A percentile compares a stretch with the other conserved stretches of the same genome.
These are phyloP conservation scores for Scopus umbretta DNA, from an alignment of 2,113 vertebrate species.

Conservation along the genomic window DNA sequence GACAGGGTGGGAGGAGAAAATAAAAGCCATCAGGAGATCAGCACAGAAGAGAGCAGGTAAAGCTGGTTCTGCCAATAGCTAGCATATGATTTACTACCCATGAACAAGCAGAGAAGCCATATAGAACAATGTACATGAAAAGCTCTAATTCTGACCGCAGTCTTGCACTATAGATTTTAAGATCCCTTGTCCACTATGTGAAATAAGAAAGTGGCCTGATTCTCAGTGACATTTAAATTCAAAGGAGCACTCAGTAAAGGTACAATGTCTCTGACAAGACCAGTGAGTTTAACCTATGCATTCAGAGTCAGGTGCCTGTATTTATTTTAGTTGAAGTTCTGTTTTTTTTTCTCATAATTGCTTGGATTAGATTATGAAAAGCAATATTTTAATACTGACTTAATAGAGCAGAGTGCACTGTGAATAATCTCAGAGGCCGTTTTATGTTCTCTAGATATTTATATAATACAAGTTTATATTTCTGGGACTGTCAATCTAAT, in stretches of 20 bases:
- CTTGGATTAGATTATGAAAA: slow-evolving; percentile 27
- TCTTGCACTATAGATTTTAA: neutral
- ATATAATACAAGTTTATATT: neutral
- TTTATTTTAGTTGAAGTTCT: neutral
- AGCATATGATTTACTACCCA: neutral
- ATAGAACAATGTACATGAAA: neutral
- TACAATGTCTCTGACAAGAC: neutral
- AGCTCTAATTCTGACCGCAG: neutral
- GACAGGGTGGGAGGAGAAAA: neutral
- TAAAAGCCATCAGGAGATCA: neutral
- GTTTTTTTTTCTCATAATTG: neutral
- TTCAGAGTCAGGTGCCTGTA: neutral
- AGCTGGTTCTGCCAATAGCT: neutral
- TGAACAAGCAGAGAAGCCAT: neutral
- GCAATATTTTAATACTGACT: neutral
- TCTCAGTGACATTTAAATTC: neutral
- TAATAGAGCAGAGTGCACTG: neutral
- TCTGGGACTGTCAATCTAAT: neutral
- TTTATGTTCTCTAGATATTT: slow-evolving; percentile 18
- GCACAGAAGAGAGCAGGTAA: neutral
- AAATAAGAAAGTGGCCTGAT: neutral
- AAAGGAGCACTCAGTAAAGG: neutral
- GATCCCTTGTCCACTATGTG: neutral
- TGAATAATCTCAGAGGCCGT: neutral
- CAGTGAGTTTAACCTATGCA: neutral